Percentiles rank a stretch among this genome's conserved stretches.
phyloP scores from a whole-genome alignment of 2,888 invertebrate species.

The Caenorhabditis drosophilae region DNA sequence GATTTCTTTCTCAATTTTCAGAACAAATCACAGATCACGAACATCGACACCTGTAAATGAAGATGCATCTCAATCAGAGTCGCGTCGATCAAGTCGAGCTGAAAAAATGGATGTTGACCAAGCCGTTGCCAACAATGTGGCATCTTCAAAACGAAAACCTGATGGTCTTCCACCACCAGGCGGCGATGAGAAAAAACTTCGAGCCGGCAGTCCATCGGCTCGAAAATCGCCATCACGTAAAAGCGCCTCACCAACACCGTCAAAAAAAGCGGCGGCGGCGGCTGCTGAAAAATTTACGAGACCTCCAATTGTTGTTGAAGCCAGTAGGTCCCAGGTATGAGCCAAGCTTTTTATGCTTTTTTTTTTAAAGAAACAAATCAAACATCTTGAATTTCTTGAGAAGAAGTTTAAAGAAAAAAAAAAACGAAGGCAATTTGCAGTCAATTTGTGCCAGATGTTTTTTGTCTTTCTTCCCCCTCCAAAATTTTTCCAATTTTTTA shows the following conservation, averaged over 20 bases:
- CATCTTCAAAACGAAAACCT: conserved; percentile 35
- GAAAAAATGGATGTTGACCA: conserved; percentile 53
- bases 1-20: conserved; percentile 10
- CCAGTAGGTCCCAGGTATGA: conserved; percentile 61
- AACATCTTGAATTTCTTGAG: no score
- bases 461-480: no score
- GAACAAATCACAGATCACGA: conserved; percentile 43
- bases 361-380: no score
- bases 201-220: conserved; percentile 42
- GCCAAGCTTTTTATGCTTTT: no score
- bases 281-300: conserved; percentile 50
- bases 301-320: conserved; percentile 64
- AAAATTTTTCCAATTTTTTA: no score
- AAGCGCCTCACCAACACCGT: conserved; percentile 31
- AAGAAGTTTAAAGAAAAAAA: no score
- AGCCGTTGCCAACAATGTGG: conserved; percentile 4
- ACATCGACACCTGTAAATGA: conserved; percentile 65
- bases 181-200: conserved; percentile 49
- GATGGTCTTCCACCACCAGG: conserved; percentile 45
- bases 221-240: conserved; percentile 27
- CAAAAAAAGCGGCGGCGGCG: conserved; percentile 19
- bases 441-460: no score
- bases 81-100: conserved; percentile 36
- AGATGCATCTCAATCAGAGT: conserved; percentile 47
- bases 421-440: no score